Evolutionary conservation across 2,113 vertebrate genomes (phyloP).

Genomic region (Galeopterus variegatus): DNA sequence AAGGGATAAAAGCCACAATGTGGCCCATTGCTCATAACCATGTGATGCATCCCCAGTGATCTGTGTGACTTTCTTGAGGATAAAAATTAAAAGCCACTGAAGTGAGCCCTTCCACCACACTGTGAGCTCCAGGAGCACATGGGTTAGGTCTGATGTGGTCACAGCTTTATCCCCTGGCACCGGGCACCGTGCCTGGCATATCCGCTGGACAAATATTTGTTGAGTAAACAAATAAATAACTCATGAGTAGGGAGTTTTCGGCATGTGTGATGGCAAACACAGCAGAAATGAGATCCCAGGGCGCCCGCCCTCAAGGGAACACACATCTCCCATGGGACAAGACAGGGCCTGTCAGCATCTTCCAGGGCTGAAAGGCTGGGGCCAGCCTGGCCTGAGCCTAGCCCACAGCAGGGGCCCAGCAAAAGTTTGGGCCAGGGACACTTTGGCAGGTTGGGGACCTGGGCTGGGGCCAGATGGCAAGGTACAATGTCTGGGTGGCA

Average conservation of each 20-base stretch:
- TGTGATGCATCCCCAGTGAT: rapidly evolving
- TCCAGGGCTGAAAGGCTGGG: background rate
- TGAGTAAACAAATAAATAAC: constrained; percentile 32
- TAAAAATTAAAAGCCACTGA: background rate
- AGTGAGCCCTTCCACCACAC: background rate
- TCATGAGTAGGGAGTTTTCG: background rate
- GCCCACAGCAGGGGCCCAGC: background rate
- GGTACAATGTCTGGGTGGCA: background rate
- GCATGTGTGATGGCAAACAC: background rate
- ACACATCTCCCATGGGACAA: rapidly evolving
- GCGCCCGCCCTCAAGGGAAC: background rate
- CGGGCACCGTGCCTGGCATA: background rate
- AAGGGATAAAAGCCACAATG: background rate
- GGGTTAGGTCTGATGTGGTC: background rate
- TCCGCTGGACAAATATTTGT: background rate
- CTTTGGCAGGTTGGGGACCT: background rate
- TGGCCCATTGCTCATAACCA: background rate
- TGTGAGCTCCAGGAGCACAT: rapidly evolving
- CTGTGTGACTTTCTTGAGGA: background rate
- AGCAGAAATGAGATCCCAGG: background rate
- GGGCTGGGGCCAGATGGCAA: background rate
- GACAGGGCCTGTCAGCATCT: background rate
- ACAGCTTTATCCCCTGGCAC: background rate
- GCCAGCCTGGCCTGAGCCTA: background rate
- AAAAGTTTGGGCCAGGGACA: background rate